Percentiles rank a stretch among this genome's conserved stretches.
phyloP scores from a whole-genome alignment of 2,888 invertebrate species.

The Orchesella flavescens region DNA sequence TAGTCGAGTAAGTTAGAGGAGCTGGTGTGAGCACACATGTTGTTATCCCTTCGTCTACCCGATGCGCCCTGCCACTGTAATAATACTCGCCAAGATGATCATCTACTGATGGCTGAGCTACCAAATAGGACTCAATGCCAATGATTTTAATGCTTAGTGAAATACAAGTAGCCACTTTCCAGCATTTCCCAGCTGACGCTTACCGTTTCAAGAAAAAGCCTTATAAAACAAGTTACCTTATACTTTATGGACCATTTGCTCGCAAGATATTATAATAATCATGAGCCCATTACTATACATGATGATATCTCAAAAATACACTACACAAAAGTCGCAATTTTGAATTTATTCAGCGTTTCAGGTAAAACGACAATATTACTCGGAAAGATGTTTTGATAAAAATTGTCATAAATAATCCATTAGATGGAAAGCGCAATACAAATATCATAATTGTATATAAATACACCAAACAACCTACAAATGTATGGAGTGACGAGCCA shows the following conservation, averaged over 20 bases:
- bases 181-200: conserved; percentile 70
- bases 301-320: no score
- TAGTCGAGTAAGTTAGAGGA: not conserved
- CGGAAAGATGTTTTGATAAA: not conserved
- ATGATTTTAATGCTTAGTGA: not conserved
- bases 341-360: no score
- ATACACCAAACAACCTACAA: conserved; percentile 69
- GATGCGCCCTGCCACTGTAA: no score
- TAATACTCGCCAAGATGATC: conserved; percentile 17
- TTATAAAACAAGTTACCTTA: no score
- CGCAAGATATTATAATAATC: no score
- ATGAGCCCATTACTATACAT: no score
- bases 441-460: conserved; percentile 4
- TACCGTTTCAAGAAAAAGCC: not conserved
- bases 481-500: conserved; percentile 66
- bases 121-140: conserved; percentile 23
- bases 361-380: not conserved
- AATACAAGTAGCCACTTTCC: no score
- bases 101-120: conserved; percentile 22
- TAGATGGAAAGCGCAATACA: not conserved
- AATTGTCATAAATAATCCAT: not conserved
- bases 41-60: not conserved
- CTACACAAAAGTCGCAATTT: no score
- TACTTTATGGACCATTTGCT: no score
- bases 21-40: conserved; percentile 47